Conservation (phyloP, 2,888 invertebrate genomes). For the Drosophila hamatofila region DNA sequence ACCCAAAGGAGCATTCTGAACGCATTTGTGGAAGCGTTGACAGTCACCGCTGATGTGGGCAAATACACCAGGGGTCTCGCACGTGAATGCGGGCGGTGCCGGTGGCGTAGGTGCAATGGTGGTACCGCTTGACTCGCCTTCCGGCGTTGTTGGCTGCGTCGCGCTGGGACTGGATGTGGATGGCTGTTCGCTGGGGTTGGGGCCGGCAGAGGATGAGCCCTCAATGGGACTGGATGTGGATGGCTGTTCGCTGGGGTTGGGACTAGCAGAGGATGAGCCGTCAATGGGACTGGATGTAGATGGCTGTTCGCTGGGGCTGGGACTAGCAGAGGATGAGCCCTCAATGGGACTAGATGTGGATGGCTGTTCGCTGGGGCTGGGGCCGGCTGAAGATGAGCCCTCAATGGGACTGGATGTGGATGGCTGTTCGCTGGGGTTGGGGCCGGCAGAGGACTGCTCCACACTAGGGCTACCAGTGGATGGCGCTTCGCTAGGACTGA, state of each 20-base stretch:
- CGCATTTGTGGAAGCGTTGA: conserved; percentile 65
- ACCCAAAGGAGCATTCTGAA: conserved; percentile 28
- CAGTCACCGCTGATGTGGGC: conserved; percentile 60
- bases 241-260: conserved; percentile 6
- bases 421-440: conserved; percentile 16
- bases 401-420: not conserved
- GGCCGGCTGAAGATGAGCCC: not conserved
- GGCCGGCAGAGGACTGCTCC: conserved; percentile 16
- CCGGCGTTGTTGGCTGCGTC: conserved; percentile 19
- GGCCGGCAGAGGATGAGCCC: not conserved
- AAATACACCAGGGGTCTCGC: conserved; percentile 45
- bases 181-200: conserved; percentile 5
- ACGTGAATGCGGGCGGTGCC: conserved; percentile 48
- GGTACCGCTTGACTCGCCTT: conserved; percentile 9
- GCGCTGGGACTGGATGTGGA: conserved; percentile 7
- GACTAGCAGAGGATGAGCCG: not conserved
- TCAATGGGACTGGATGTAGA: not conserved
- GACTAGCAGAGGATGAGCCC: not conserved
- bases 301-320: conserved; percentile 6
- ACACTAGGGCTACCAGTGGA: not conserved
- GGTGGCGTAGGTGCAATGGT: conserved; percentile 54
- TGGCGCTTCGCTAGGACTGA: not conserved
- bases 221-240: not conserved
- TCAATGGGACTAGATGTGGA: not conserved
- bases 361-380: not conserved